A percentile compares a stretch with the other conserved stretches of the same genome.
phyloP scores from a whole-genome alignment of 1,140 invertebrate species.

The Atopsyche davidsoni region DNA sequence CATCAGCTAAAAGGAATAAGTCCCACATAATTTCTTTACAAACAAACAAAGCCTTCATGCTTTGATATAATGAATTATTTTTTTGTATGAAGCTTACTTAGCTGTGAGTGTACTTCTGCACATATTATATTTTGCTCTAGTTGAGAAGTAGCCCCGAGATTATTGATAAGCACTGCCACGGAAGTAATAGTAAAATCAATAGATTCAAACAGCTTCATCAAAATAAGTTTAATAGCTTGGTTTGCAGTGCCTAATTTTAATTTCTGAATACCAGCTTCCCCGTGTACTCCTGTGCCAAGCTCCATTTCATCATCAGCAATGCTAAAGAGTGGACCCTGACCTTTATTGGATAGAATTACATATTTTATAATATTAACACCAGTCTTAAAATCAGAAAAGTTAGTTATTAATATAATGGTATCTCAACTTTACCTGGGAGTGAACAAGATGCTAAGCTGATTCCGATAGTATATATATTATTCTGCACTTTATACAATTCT shows the following conservation, averaged over 20 bases:
- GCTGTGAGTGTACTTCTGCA: constrained; percentile 58
- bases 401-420: too few relatives aligned
- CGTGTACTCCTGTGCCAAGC: constrained; percentile 78
- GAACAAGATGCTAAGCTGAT: constrained; percentile 65
- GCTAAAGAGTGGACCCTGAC: constrained; percentile 57
- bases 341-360: constrained; percentile 32
- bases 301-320: constrained; percentile 66
- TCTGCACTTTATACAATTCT: constrained; percentile 41
- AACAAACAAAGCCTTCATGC: not conserved
- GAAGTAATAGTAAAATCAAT: constrained; percentile 50
- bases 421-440: constrained; percentile 55
- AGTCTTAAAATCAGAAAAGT: too few relatives aligned
- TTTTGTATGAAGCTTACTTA: constrained; percentile 44
- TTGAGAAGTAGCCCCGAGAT: constrained; percentile 70
- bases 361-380: not conserved
- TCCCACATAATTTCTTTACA: not conserved
- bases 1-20: constrained; percentile 43
- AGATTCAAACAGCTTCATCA: constrained; percentile 45
- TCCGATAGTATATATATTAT: constrained; percentile 65
- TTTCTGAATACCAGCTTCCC: constrained; percentile 75
- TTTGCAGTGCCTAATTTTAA: constrained; percentile 53
- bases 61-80: not conserved
- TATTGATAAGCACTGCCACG: constrained; percentile 70
- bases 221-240: constrained; percentile 44
- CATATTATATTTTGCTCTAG: constrained; percentile 73